Percentiles rank a stretch among this genome's conserved stretches.
Conservation (phyloP, 2,113 vertebrate genomes). For the Ctenomys sociabilis region DNA sequence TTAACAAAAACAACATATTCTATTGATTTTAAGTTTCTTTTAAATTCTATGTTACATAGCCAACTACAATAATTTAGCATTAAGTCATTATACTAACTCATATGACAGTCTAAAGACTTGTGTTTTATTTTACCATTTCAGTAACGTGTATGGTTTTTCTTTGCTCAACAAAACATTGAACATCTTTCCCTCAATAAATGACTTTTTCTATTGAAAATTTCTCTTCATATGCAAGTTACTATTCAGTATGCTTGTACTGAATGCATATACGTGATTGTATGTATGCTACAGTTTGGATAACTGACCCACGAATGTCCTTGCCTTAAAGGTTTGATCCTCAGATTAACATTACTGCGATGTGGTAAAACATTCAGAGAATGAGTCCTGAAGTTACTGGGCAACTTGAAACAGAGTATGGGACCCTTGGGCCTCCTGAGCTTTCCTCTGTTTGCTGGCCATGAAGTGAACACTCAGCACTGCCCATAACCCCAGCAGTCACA, state of each 20-base stretch:
- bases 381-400: not conserved
- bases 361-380: not conserved
- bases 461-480: not conserved
- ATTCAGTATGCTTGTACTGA: not conserved
- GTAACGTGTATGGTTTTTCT: not conserved
- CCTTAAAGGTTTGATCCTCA: not conserved
- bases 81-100: not conserved
- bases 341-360: not conserved
- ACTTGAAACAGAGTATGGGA: not conserved
- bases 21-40: not conserved
- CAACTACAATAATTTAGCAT: not conserved
- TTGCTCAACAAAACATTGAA: not conserved
- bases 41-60: not conserved
- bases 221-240: not conserved
- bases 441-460: too few species aligned
- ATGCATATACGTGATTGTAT: not conserved
- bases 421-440: not conserved
- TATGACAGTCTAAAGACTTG: not conserved
- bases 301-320: not conserved
- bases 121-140: not conserved
- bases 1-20: not conserved
- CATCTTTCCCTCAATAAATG: not conserved
- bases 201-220: not conserved
- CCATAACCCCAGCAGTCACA: not conserved
- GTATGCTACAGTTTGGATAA: not conserved